Conservation (phyloP, 2,888 invertebrate species). For the Patella pellucida region DNA sequence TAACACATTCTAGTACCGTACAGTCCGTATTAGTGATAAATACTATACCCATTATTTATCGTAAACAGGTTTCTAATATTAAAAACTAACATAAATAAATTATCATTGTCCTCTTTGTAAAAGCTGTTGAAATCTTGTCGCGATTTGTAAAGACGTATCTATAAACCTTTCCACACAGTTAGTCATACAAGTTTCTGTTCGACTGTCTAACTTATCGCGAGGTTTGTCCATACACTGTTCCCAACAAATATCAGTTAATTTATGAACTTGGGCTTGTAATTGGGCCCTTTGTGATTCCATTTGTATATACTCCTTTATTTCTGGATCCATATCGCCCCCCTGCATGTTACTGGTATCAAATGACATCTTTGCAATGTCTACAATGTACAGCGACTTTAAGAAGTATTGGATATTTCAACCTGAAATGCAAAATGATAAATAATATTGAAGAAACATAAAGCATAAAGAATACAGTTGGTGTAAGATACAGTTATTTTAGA, state of each 20-base stretch:
- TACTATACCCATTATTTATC: no score
- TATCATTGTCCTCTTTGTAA: constrained; percentile 33
- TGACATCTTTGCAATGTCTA: constrained; percentile 17
- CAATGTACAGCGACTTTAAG: no score
- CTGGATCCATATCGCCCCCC: constrained; percentile 38
- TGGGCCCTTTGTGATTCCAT: constrained; percentile 45
- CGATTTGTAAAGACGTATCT: constrained; percentile 89
- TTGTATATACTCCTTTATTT: constrained; percentile 41
- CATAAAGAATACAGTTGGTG: no score
- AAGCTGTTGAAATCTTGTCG: constrained; percentile 80
- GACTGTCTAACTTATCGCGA: constrained; percentile 86
- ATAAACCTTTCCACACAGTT: constrained; percentile 96
- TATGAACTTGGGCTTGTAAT: constrained; percentile 78
- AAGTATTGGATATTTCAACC: no score
- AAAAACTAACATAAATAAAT: neutral
- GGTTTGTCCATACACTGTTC: constrained; percentile 95
- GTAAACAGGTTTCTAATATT: no score
- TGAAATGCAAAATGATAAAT: no score
- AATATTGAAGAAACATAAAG: no score
- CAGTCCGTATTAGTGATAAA: no score
- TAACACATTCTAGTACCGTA: no score
- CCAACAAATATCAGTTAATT: constrained; percentile 95
- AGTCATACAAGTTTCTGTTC: constrained; percentile 89
- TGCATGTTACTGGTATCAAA: constrained; percentile 36
- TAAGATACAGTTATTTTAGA: no score